A percentile compares a stretch with the other conserved stretches of the same genome.
These are phyloP conservation scores for Atethmia centrago DNA, from an alignment of 2,888 invertebrate genomes.

Conservation along the genomic window DNA sequence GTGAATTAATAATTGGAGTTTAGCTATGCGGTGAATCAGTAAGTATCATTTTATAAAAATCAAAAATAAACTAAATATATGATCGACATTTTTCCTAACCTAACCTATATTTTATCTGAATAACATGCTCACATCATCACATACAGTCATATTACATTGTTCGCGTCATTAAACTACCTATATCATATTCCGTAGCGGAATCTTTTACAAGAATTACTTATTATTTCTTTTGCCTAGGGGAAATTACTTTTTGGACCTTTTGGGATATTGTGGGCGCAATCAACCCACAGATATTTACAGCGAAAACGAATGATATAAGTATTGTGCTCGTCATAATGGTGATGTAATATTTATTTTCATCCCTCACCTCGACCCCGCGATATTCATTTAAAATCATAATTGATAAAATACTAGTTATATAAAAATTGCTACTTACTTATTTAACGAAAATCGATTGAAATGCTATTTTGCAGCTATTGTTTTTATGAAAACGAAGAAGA, in stretches of 20 bases:
- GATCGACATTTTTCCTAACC: neutral
- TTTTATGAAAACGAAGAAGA: neutral
- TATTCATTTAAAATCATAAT: neutral
- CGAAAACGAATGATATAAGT: conserved; percentile 51
- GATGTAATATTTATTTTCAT: conserved; percentile 39
- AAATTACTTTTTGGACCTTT: conserved; percentile 72
- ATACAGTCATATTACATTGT: conserved; percentile 56
- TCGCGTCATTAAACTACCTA: conserved; percentile 57
- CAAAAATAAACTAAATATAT: neutral
- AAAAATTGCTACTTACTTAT: too few species aligned
- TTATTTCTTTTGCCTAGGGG: conserved; percentile 75
- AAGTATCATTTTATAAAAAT: too few species aligned
- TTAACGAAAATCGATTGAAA: too few species aligned
- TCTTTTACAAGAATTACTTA: conserved; percentile 71
- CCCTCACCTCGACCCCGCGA: neutral
- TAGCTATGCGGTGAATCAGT: too few species aligned
- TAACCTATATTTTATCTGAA: neutral
- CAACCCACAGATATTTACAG: conserved; percentile 55
- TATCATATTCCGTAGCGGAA: conserved; percentile 70
- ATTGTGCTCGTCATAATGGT: conserved; percentile 42
- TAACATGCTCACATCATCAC: neutral
- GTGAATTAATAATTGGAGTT: too few species aligned
- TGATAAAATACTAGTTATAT: neutral
- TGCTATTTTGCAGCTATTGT: neutral
- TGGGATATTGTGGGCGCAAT: conserved; percentile 66